Percentiles rank a stretch among this genome's conserved stretches.
These are phyloP conservation scores for Anoplopoma fimbria DNA, from an alignment of 2,113 vertebrate species.

Conservation along the genomic window DNA sequence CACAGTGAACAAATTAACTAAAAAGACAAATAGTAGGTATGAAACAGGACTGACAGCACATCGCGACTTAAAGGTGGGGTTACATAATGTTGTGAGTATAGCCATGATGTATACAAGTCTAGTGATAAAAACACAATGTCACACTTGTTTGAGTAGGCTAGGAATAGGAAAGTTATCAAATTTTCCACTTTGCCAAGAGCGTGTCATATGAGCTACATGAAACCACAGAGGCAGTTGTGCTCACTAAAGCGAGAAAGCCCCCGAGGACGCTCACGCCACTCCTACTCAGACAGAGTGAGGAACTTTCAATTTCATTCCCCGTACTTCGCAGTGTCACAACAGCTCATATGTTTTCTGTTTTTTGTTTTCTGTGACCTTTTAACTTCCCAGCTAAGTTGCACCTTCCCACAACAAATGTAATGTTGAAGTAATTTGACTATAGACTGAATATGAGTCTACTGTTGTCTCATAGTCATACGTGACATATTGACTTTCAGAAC, in stretches of 20 bases:
- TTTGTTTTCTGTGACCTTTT: not conserved
- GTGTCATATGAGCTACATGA: constrained; percentile 36
- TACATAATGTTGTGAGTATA: not conserved
- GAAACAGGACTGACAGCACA: not conserved
- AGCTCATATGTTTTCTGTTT: constrained; percentile 21
- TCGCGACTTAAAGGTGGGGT: not conserved
- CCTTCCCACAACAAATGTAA: not conserved
- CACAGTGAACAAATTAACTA: not conserved
- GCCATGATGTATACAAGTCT: not conserved
- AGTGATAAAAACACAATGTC: constrained; percentile 18
- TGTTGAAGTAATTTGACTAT: not conserved
- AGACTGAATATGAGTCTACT: not conserved
- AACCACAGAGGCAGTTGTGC: constrained; percentile 41
- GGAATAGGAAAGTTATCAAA: constrained; percentile 19
- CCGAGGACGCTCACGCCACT: constrained; percentile 14
- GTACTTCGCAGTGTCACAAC: constrained; percentile 14
- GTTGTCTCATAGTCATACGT: not conserved
- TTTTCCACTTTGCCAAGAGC: constrained; percentile 54
- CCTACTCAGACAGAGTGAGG: not conserved
- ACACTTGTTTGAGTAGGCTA: constrained; percentile 33
- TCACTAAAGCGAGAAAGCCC: constrained; percentile 44
- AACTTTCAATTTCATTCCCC: constrained; percentile 51
- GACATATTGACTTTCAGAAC: not conserved
- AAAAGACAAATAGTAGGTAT: not conserved
- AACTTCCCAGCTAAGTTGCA: not conserved